Evolutionary conservation across 2,113 vertebrate species (phyloP).

Genomic region (Chlorodrepanis virens): DNA sequence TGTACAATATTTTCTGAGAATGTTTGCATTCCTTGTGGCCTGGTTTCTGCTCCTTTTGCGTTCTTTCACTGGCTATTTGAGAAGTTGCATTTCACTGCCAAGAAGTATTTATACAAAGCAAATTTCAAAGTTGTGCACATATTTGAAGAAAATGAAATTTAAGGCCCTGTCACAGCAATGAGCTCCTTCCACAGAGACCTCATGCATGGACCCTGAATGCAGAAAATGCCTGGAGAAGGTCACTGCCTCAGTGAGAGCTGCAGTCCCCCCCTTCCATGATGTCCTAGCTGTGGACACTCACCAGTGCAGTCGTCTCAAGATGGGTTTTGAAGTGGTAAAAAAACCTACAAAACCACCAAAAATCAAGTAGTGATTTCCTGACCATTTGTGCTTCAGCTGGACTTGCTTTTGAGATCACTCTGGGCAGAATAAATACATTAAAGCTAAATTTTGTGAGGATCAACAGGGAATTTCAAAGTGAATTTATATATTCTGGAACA

Average conservation of each 20-base stretch:
- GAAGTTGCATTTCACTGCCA: constrained; percentile 56
- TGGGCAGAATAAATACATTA: neutral
- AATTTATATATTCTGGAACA: neutral
- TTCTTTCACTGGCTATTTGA: constrained; percentile 39
- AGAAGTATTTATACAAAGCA: constrained; percentile 43
- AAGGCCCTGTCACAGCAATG: constrained; percentile 37
- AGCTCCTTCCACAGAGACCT: neutral
- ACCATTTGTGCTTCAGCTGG: neutral
- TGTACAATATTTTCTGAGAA: constrained; percentile 28
- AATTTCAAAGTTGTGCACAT: constrained; percentile 50
- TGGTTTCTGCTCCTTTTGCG: constrained; percentile 28
- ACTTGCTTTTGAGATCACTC: neutral
- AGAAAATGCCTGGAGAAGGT: constrained; percentile 23
- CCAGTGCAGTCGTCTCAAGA: neutral
- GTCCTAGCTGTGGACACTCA: neutral
- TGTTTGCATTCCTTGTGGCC: constrained; percentile 28
- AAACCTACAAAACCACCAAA: neutral
- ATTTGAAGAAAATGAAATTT: constrained; percentile 61
- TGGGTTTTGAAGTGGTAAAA: neutral
- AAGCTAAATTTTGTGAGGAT: neutral
- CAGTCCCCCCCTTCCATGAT: fast-evolving
- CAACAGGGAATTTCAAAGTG: neutral
- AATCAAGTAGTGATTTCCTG: neutral
- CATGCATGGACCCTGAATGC: neutral
- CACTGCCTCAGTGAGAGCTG: neutral